These are phyloP conservation scores for Leucozona laternaria DNA, from an alignment of 2,888 invertebrate species.

Conservation along the genomic window DNA sequence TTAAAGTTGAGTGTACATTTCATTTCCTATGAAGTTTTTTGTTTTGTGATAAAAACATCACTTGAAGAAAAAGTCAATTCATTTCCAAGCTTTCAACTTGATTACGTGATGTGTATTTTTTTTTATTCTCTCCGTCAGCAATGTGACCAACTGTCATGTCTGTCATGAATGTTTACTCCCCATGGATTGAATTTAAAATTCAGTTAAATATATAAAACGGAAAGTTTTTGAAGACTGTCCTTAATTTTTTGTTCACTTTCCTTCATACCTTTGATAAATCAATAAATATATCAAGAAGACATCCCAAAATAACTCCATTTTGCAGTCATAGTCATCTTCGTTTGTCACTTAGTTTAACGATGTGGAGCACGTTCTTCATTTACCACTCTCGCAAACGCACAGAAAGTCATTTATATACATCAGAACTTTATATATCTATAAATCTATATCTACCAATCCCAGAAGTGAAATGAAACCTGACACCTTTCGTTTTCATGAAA, in stretches of 20 bases:
- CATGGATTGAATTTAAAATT: constrained; percentile 16
- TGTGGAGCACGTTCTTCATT: constrained; percentile 12
- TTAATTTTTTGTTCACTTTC: background rate
- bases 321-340: constrained; percentile 4
- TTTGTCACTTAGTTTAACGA: constrained; percentile 22
- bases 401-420: background rate
- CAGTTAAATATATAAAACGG: constrained; percentile 1
- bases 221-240: background rate
- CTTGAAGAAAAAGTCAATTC: background rate
- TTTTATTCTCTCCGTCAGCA: background rate
- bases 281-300: constrained; percentile 7
- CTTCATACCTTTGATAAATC: constrained; percentile 23
- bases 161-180: background rate
- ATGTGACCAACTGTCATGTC: background rate
- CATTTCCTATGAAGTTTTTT: background rate
- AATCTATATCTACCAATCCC: background rate
- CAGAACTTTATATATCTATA: too few relatives aligned
- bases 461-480: constrained; percentile 37
- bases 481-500: constrained; percentile 47
- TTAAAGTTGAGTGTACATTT: background rate
- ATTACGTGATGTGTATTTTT: background rate
- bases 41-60: background rate
- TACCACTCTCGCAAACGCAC: background rate
- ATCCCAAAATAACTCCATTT: constrained; percentile 2
- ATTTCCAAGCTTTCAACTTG: background rate